Evolutionary conservation across 2,888 invertebrate species (phyloP), one percentile per base, ranked within the genome.

Genomic region (Polyommatus icarus): DNA sequence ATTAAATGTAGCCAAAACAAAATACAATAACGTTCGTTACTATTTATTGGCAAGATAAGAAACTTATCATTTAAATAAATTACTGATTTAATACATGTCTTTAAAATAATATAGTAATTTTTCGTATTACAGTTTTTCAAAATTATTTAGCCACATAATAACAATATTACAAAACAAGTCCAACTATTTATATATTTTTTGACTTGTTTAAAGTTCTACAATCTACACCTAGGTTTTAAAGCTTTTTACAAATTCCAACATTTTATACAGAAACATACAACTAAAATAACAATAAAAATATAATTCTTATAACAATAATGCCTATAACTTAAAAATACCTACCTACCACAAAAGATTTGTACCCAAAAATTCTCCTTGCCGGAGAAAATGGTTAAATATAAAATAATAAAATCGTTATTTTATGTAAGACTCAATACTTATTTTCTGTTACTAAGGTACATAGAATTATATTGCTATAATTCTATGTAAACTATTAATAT

Each of bases 31-130:
- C 5, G 18, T 46, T 36, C 32, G 29, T 54, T 54, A 54, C 15
- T 50, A 50, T 50, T 24, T 50, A 50, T 50, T 29, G 75, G 75
- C 75, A 75, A 75, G 75, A 50, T 18, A 3, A 29, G 18, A 29
- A 46, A 24, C 75, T 75, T 75, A 75, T 29, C 15, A 50, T 50
- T 32, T 54, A 75, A 75, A 75, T 77, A 40, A 77, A 77, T 57
- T n/a, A 71, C 32, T 50, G 7, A 75, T 20, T 3, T 50, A 10
- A 4, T 40, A 50, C 24, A 24, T 46, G 12, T 20, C 18, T 3
- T 15, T n/a, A n/a, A n/a, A n/a, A 72, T 6, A 71, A 6, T 46
- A 46, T 46, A 12, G 46, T 46, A 3, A 46, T 3, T 46, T 46
- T 46, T 46, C 12, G n/a, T 10, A 46, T 46, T 46, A 46, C 46